Evolutionary conservation across 2,113 vertebrate genomes (phyloP), one percentile per base, ranked within the genome.

Genomic region (Aegithalos caudatus): DNA sequence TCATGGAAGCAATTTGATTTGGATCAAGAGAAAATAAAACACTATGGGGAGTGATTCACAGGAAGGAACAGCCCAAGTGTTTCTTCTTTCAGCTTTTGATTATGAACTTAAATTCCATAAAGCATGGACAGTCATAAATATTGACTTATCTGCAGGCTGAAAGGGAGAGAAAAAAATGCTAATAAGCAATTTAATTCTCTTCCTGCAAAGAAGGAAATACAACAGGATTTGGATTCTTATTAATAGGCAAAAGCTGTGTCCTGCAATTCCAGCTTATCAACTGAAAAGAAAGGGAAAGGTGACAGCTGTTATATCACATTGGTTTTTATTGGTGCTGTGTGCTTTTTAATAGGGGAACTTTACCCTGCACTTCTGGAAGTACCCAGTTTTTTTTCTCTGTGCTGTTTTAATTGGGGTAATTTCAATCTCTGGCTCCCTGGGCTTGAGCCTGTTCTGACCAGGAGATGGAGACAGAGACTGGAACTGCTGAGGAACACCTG

Each of bases 391-490:
- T 62, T 24, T 2, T 81, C 22, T 67, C 21, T 45, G 29, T 60
- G 37, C 45, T 61, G 0, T n/a, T 69, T 31, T 11, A 22, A 28
- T 7, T 70, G 82, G 53, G 42, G n/a, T 51, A 1, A 9, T 28
- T 61, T 40, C 0, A 11, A 44, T 22, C 3, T 1, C 16, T 1
- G 6, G 13, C 60, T 94, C 18, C 1, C 20, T n/a, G 69, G 22
- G 54, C 58, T 83, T 83, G 88, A 78, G 47, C 17, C 1, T 31
- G 20, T 16, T 93, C 33, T 86, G 51, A 6, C 94, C 94, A 93
- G 94, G n/a, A 97, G 96, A 71, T 96, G 94, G 96, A 97, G 95
- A 93, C 93, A 94, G 72, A 96, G 92, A 17, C 71, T 93, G 17
- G 40, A 67, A 20, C 51, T 83, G 57, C 82, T 88, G 29, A 48